Evolutionary conservation across 2,797 vertebrate species (phyloP).

Genomic region (Coracias cyanogaster): DNA sequence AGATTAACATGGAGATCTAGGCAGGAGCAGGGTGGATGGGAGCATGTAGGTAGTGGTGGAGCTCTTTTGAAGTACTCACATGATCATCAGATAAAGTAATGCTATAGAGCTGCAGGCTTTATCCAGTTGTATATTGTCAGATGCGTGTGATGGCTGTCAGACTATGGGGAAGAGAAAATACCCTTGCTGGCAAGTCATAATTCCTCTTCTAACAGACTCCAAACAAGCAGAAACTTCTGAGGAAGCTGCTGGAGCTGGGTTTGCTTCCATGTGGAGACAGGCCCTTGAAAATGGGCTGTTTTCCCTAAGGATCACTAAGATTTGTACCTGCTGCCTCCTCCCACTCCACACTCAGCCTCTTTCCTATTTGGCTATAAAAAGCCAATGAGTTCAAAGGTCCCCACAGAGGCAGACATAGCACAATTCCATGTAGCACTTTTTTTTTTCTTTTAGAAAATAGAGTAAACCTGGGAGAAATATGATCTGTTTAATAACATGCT

Average conservation of each 20-base stretch:
- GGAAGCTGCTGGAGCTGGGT: background rate
- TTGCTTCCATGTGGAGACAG: background rate
- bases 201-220: background rate
- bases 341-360: background rate
- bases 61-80: background rate
- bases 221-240: background rate
- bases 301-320: background rate
- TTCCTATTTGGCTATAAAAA: background rate
- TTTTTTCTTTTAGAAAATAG: background rate
- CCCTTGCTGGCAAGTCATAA: background rate
- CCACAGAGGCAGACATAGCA: background rate
- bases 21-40: background rate
- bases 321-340: background rate
- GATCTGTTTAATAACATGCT: background rate
- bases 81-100: background rate
- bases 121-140: background rate
- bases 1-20: fast-evolving
- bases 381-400: background rate
- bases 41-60: background rate
- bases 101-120: background rate
- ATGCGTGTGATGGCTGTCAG: background rate
- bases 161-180: background rate
- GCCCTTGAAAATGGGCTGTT: background rate
- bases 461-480: background rate
- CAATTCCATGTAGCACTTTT: background rate